Evolutionary conservation across 1,140 invertebrate species (phyloP).

Genomic region (Lordiphosa mommai): DNA sequence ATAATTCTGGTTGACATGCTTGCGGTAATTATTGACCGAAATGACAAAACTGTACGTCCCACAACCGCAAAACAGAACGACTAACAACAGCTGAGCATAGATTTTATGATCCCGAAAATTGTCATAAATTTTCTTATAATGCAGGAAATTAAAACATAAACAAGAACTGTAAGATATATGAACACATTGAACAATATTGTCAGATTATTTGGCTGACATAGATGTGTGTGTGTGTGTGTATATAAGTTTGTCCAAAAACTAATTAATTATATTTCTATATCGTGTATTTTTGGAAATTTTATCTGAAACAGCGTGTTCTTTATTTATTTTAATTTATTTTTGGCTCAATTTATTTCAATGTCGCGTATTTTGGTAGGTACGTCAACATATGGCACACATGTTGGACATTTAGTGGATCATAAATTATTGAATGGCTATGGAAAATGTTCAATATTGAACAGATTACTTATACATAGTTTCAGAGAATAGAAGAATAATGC

Average conservation of each 20-base stretch:
- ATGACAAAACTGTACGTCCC: conserved; percentile 60
- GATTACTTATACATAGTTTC: neutral
- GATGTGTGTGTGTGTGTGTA: too few relatives aligned
- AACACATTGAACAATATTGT: neutral
- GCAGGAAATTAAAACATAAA: conserved; percentile 43
- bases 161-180: too few relatives aligned
- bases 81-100: neutral
- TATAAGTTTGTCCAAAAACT: conserved; percentile 64
- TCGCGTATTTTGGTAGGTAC: conserved; percentile 56
- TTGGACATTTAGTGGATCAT: conserved; percentile 37
- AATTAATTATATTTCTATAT: conserved; percentile 60
- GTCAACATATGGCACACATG: conserved; percentile 27
- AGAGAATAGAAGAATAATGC: neutral
- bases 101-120: conserved; percentile 11
- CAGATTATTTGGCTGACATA: conserved; percentile 6
- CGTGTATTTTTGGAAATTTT: conserved; percentile 45
- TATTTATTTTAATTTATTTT: conserved; percentile 14
- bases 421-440: conserved; percentile 30
- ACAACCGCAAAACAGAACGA: conserved; percentile 1
- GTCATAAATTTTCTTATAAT: conserved; percentile 25
- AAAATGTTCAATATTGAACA: neutral
- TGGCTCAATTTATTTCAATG: conserved; percentile 61
- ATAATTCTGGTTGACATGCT: conserved; percentile 76
- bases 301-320: conserved; percentile 7
- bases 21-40: conserved; percentile 78